Percentiles rank a stretch among this genome's conserved stretches.
Evolutionary conservation across 2,888 invertebrate species (phyloP).

Genomic region (Apamea anceps): DNA sequence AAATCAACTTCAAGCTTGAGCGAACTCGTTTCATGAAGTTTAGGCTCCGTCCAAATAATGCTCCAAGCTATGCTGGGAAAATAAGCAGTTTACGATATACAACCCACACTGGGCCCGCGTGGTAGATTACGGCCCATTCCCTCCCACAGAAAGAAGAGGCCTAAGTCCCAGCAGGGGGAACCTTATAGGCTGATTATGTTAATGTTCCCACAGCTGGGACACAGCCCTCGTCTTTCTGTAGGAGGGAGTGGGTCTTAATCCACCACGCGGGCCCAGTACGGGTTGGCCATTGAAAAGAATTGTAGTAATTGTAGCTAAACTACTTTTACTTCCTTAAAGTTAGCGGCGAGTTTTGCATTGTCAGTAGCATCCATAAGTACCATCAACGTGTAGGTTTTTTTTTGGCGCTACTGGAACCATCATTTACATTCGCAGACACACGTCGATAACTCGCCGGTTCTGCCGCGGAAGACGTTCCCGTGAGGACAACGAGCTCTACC

Average conservation of each 20-base stretch:
- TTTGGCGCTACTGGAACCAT: not conserved
- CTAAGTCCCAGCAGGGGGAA: no score
- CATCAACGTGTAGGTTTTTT: not conserved
- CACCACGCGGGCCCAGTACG: no score
- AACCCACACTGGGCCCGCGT: not conserved
- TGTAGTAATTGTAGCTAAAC: not conserved
- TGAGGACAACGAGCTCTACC: conserved; percentile 95
- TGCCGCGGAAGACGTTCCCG: conserved; percentile 93
- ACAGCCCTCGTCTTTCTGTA: no score
- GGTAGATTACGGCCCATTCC: not conserved
- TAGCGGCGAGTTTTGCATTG: not conserved
- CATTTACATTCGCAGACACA: conserved; percentile 76
- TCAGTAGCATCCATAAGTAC: not conserved
- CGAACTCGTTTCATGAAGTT: not conserved
- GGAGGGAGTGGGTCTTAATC: no score
- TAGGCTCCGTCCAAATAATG: not conserved
- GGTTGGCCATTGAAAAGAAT: not conserved
- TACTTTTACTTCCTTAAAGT: not conserved
- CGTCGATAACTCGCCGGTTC: conserved; percentile 92
- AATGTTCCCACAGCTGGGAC: no score
- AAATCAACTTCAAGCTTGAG: not conserved
- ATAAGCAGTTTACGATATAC: not conserved
- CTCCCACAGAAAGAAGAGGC: no score
- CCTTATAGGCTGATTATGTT: no score
- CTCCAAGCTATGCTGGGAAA: not conserved